Evolutionary conservation across 2,888 invertebrate species (phyloP), one percentile per base, ranked within the genome.

Genomic region (Drosophila kuntzei): DNA sequence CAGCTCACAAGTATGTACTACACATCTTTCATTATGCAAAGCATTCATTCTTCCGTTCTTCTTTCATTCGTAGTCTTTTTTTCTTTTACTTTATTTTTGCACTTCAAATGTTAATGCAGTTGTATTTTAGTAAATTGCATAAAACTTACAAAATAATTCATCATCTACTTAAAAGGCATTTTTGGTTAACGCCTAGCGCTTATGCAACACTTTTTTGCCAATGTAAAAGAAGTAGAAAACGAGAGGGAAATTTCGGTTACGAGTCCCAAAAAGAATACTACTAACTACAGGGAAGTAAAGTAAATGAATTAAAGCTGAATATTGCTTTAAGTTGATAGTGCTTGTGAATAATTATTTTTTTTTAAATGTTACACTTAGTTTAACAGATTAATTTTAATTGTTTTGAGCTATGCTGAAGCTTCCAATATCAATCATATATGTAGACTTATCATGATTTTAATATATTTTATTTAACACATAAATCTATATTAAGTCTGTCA

Each of bases 1-100:
- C 76, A 76, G 76, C 71, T 50, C 51, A 51, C 55, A 80, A 77
- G 77, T 59, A 76, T 67, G 76, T 71, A 76, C 57, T 63, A 60
- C 59, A 58, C 80, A 79, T 79, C 76, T 65, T 63, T 65, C 70
- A 74, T 78, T 70, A 76, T 76, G 74, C 72, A 61, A 44, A 50
- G 51, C 71, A 53, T 55, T 44, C 58, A 25, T 58, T 4, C 47
- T 39, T 55, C 44, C 55, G 32, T 25, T 55, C 12, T 25, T 22
- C 8, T 27, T 37, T 27, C 36, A 37, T 57, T 25, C 32, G 8
- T 14, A 11, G 18, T 49, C 43, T 14, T 27, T 37, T 27, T 11
- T 16, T 46, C 34, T 16, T 22, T 18, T 11, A n/a, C n/a, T 18
- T 20, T 20, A 2, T 27, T 11, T 18, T 14, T 39, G 37, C 37